phyloP scores from a whole-genome alignment of 1,140 invertebrate genomes.

The Danaus plexippus region DNA sequence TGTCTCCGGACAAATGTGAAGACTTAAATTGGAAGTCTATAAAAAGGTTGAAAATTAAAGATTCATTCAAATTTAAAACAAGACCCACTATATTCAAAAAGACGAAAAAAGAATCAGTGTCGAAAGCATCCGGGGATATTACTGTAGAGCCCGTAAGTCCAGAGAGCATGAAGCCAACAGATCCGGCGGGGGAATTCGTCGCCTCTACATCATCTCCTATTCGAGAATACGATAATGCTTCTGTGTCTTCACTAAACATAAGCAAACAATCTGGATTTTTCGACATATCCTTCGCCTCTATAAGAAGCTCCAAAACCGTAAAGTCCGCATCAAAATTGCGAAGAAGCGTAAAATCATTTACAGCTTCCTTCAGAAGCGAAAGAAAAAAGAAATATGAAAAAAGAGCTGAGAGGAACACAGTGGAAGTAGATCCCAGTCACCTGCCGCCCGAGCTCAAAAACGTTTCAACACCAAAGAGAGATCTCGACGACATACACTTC shows the following conservation, averaged over 20 bases:
- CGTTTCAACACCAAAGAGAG: slow-evolving; percentile 56
- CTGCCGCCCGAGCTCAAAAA: slow-evolving; percentile 46
- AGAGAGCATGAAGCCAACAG: slow-evolving; percentile 54
- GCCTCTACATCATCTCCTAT: slow-evolving; percentile 65
- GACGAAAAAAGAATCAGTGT: slow-evolving; percentile 59
- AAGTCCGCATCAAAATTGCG: slow-evolving; percentile 67
- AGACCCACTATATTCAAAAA: slow-evolving; percentile 64
- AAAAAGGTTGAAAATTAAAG: slow-evolving; percentile 69
- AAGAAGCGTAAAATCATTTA: slow-evolving; percentile 68
- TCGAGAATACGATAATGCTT: slow-evolving; percentile 65
- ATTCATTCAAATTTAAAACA: slow-evolving; percentile 70
- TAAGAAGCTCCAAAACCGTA: slow-evolving; percentile 60
- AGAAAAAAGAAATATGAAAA: slow-evolving; percentile 71
- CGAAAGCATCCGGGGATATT: slow-evolving; percentile 52
- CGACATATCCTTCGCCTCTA: slow-evolving; percentile 67
- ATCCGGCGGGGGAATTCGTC: slow-evolving; percentile 58
- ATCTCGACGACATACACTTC: slow-evolving; percentile 56
- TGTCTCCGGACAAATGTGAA: slow-evolving; percentile 59
- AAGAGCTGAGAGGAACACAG: slow-evolving; percentile 50
- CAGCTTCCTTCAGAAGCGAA: slow-evolving; percentile 68
- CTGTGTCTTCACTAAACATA: slow-evolving; percentile 65
- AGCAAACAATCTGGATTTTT: slow-evolving; percentile 69
- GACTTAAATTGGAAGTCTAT: slow-evolving; percentile 69
- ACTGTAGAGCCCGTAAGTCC: slow-evolving; percentile 57
- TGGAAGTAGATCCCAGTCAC: slow-evolving; percentile 49